Evolutionary conservation across 2,888 invertebrate genomes (phyloP).

Genomic region (Clivina fossor): DNA sequence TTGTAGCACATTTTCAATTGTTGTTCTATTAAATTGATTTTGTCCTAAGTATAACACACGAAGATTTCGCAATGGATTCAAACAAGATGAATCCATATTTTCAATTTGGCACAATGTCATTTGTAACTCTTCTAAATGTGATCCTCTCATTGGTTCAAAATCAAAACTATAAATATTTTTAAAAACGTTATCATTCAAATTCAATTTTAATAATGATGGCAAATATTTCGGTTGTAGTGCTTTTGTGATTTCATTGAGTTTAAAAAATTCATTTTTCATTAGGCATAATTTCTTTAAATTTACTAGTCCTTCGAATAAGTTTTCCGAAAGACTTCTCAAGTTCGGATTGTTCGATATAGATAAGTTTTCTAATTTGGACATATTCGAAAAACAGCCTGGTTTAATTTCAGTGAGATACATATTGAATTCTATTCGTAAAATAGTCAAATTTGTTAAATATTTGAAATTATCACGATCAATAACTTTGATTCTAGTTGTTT

Average conservation of each 20-base stretch:
- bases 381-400: conserved; percentile 56
- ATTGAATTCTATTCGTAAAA: conserved; percentile 60
- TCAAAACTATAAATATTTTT: conserved; percentile 52
- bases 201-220: conserved; percentile 55
- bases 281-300: conserved; percentile 57
- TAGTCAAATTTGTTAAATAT: conserved; percentile 50
- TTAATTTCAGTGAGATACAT: conserved; percentile 56
- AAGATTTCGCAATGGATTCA: conserved; percentile 54
- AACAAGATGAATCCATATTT: conserved; percentile 56
- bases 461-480: conserved; percentile 54
- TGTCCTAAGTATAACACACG: conserved; percentile 57
- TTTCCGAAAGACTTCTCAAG: conserved; percentile 52
- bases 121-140: conserved; percentile 53
- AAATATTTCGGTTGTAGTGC: conserved; percentile 54
- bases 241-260: conserved; percentile 53
- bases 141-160: conserved; percentile 56
- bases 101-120: conserved; percentile 59
- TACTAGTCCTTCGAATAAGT: conserved; percentile 57
- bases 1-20: conserved; percentile 53
- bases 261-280: conserved; percentile 59
- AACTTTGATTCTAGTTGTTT: conserved; percentile 31
- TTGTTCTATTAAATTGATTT: conserved; percentile 56
- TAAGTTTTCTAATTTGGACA: conserved; percentile 55
- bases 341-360: conserved; percentile 61
- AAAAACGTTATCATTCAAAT: conserved; percentile 60